These are phyloP conservation scores for Baryphthengus martii DNA, from an alignment of 2,113 vertebrate genomes.

Conservation along the genomic window DNA sequence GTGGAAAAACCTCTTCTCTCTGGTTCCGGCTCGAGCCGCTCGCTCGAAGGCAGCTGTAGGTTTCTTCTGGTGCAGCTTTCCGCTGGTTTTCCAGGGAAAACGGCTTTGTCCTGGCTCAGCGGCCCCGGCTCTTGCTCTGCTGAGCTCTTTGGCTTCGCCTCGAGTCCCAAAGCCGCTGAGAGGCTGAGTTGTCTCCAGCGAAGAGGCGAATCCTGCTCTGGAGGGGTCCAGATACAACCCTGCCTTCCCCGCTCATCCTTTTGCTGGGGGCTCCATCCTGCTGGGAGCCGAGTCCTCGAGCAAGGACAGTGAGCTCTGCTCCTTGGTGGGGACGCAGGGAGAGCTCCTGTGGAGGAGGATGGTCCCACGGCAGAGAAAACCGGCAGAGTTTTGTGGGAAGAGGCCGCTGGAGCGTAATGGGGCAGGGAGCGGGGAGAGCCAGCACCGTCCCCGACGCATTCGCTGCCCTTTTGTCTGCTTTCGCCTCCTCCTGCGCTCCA, in stretches of 20 bases:
- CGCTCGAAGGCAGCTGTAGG: background rate
- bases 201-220: background rate
- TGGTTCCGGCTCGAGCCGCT: background rate
- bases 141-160: background rate
- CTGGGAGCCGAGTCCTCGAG: background rate
- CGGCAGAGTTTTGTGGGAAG: background rate
- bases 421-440: background rate
- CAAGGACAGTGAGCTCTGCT: accelerated
- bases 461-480: background rate
- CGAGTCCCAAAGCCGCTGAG: accelerated
- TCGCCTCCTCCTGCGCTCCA: background rate
- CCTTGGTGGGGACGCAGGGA: background rate
- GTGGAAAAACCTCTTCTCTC: background rate
- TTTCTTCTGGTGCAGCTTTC: background rate
- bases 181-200: background rate
- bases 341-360: background rate
- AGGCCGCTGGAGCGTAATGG: background rate
- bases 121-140: accelerated
- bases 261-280: background rate
- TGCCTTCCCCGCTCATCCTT: background rate
- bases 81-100: background rate
- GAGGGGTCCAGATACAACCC: background rate
- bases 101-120: background rate
- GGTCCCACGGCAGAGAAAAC: background rate
- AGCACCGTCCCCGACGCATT: accelerated